Evolutionary conservation across 2,113 vertebrate genomes (phyloP).

Genomic region (Melospiza melodia): DNA sequence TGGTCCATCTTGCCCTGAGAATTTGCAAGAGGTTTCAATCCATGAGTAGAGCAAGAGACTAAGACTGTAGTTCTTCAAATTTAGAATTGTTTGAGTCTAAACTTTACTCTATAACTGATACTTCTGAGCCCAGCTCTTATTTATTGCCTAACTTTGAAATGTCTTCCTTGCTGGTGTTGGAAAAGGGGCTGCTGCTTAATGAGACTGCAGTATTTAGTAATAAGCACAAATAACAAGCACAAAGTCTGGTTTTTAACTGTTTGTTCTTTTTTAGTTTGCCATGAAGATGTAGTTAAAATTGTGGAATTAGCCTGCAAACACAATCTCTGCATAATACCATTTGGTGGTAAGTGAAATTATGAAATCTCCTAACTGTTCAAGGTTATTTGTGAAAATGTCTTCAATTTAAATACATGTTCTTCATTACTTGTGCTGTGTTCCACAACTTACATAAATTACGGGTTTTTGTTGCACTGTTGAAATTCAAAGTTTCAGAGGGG

Average conservation of each 20-base stretch:
- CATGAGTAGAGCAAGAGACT: background rate
- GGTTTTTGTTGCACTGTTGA: background rate
- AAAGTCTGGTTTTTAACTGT: slow-evolving; percentile 12
- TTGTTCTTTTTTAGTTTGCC: slow-evolving; percentile 81
- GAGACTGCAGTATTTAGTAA: background rate
- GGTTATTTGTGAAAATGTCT: background rate
- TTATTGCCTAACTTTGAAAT: background rate
- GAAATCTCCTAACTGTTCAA: background rate
- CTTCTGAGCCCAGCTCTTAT: background rate
- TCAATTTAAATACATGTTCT: background rate
- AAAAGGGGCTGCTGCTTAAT: background rate
- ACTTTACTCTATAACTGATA: background rate
- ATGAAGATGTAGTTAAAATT: slow-evolving; percentile 93
- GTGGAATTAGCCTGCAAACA: slow-evolving; percentile 95
- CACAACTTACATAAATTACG: background rate
- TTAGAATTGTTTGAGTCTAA: background rate
- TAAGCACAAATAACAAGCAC: background rate
- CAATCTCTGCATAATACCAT: slow-evolving; percentile 95
- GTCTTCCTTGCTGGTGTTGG: background rate
- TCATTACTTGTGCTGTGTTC: background rate
- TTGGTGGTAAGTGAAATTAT: slow-evolving; percentile 86
- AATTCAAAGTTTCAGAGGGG: background rate
- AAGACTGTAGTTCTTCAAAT: background rate
- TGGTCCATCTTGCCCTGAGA: background rate
- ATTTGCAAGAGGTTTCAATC: background rate